Base-by-base conservation (phyloP, 2,113 vertebrate species). In the Ageneiosus marmoratus region DNA sequence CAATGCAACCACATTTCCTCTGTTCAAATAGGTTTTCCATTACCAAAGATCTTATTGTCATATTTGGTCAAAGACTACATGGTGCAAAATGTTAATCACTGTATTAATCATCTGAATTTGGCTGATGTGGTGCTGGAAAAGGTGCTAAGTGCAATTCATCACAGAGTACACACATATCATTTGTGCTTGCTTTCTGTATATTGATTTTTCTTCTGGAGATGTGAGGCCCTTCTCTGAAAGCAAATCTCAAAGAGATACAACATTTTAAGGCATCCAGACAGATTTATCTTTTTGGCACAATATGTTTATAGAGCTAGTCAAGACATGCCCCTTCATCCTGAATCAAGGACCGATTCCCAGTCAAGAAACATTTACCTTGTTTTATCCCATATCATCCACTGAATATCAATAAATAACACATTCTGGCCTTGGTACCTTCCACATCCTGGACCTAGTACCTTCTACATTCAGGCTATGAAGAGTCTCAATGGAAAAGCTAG, bases 291-390 rank as follows among this genome's bases (percentile, higher is more conserved):
- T 82, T 50, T 62, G 44, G 70, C 56, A 74, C 70, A 82, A 74
- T 82, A 72, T 62, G 80, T 58, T 56, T 62, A 82, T 75, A 75
- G 50, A 0, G 62, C 63, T 46, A 32, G 84, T 60, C 74, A 63
- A 78, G 80, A 81, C 79, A 50, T 18, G 79, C 74, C 73, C 56
- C 44, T 69, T 77, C 73, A 48, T 74, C 37, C 11, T 37, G n/a
- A 79, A 74, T 82, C 63, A 74, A 82, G 72, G 46, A 67, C 29
- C 60, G 32, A 73, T 79, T 83, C 81, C 15, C 46, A 75, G 22
- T 67, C 51, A 81, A 89, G 81, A 89, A 92, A 91, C 89, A 89
- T 90, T 90, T 88, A 83, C 58, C 29, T 80, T 58, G 22, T 27
- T 73, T 73, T 48, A 46, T 73, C 55, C 63, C 37, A 69, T 90